Evolutionary conservation across 1,140 invertebrate genomes (phyloP).

Genomic region (Panagrolaimus sp.): DNA sequence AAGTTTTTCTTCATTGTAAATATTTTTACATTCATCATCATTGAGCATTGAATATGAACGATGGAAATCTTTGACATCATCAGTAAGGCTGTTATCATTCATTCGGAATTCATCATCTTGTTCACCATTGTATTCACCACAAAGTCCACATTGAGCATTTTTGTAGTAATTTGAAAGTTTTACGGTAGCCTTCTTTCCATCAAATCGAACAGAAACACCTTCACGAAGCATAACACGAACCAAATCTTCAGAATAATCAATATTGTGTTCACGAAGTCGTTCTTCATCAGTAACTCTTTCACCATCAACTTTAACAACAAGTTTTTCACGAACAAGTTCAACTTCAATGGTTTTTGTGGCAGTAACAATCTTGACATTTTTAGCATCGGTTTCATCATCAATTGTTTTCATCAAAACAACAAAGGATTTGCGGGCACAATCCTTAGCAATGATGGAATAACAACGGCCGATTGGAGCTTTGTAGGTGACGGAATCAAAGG

Average conservation of each 20-base stretch:
- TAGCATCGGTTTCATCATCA: background rate
- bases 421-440: slow-evolving; percentile 22
- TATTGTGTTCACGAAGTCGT: slow-evolving; percentile 17
- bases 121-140: slow-evolving; percentile 31
- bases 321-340: slow-evolving; percentile 12
- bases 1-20: background rate
- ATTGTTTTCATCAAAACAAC: slow-evolving; percentile 28
- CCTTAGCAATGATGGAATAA: slow-evolving; percentile 35
- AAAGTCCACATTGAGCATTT: slow-evolving; percentile 37
- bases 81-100: slow-evolving; percentile 20
- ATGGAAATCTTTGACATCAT: slow-evolving; percentile 30
- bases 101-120: slow-evolving; percentile 20
- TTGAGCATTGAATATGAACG: slow-evolving; percentile 22
- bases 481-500: slow-evolving; percentile 29
- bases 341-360: slow-evolving; percentile 21
- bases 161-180: slow-evolving; percentile 31
- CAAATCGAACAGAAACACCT: slow-evolving; percentile 28
- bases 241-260: slow-evolving; percentile 17
- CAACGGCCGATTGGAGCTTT: slow-evolving; percentile 17
- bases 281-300: slow-evolving; percentile 15
- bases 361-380: slow-evolving; percentile 30
- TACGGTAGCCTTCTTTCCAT: slow-evolving; percentile 29
- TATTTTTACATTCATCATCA: background rate
- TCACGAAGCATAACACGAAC: slow-evolving; percentile 20
- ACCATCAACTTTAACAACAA: background rate